These are phyloP conservation scores for Hypsopygia costalis DNA, from an alignment of 2,888 invertebrate genomes.

Conservation along the genomic window DNA sequence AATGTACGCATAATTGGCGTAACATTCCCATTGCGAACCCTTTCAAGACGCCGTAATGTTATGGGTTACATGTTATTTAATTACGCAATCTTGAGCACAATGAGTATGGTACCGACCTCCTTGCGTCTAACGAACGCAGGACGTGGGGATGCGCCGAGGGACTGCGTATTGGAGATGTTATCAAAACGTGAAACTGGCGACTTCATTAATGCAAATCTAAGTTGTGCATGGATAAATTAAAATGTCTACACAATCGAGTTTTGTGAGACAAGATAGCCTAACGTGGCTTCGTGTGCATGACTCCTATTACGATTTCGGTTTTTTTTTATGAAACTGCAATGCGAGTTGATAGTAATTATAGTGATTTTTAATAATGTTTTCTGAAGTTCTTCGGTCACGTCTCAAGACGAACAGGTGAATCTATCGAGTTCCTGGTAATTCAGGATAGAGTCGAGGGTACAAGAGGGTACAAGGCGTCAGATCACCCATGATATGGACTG, in stretches of 20 bases:
- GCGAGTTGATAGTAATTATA: no score
- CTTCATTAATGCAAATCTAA: background rate
- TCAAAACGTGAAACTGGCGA: background rate
- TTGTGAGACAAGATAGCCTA: no score
- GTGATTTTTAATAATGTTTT: no score
- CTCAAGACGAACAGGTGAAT: no score
- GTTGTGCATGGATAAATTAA: background rate
- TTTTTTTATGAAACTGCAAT: no score
- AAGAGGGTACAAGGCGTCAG: no score
- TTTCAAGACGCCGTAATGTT: constrained; percentile 75
- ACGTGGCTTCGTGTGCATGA: no score
- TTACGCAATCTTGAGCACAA: constrained; percentile 77
- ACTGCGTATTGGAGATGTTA: background rate
- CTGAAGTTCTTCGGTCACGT: no score
- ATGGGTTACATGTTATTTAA: constrained; percentile 79
- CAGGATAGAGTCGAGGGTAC: no score
- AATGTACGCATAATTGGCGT: constrained; percentile 79
- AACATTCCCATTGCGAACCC: constrained; percentile 77
- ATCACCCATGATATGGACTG: no score
- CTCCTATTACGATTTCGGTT: no score
- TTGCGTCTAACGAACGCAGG: constrained; percentile 28
- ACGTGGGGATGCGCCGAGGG: background rate
- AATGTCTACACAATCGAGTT: background rate
- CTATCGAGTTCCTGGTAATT: no score
- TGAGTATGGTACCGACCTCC: constrained; percentile 68